Evolutionary conservation across 2,113 vertebrate species (phyloP).

Genomic region (Herpailurus yagouaroundi): DNA sequence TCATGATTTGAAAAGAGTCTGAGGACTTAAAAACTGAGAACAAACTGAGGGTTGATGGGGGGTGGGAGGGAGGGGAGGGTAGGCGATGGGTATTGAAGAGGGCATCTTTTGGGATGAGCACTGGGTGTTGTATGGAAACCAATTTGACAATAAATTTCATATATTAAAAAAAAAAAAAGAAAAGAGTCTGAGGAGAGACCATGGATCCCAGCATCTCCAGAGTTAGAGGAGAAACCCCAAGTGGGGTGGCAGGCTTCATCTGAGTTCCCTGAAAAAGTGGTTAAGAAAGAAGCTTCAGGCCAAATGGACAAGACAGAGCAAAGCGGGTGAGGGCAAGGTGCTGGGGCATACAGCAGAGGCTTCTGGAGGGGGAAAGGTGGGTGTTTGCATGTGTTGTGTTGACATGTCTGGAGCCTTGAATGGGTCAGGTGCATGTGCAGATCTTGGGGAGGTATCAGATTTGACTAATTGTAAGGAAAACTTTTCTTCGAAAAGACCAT

Average conservation of each 20-base stretch:
- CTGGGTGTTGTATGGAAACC: too few relatives aligned
- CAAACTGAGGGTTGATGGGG: too few relatives aligned
- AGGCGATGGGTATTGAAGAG: too few relatives aligned
- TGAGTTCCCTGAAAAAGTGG: neutral
- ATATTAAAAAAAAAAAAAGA: too few relatives aligned
- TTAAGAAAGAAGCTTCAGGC: neutral
- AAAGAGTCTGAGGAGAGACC: neutral
- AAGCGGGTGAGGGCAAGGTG: neutral
- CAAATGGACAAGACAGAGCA: neutral
- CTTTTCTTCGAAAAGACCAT: neutral
- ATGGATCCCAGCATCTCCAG: neutral
- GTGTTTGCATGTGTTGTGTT: neutral
- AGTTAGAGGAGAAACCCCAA: too few relatives aligned
- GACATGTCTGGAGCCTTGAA: neutral
- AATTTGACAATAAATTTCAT: too few relatives aligned
- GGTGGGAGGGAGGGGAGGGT: too few relatives aligned
- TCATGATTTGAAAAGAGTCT: neutral
- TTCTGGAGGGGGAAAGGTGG: neutral
- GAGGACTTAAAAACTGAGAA: too few relatives aligned
- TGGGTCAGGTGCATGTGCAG: neutral
- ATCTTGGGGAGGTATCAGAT: neutral
- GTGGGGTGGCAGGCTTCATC: neutral
- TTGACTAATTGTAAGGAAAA: neutral
- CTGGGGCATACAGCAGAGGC: neutral
- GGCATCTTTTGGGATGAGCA: too few relatives aligned